Conservation (phyloP, 2,797 vertebrate genomes). For the Galaxias olidus region DNA sequence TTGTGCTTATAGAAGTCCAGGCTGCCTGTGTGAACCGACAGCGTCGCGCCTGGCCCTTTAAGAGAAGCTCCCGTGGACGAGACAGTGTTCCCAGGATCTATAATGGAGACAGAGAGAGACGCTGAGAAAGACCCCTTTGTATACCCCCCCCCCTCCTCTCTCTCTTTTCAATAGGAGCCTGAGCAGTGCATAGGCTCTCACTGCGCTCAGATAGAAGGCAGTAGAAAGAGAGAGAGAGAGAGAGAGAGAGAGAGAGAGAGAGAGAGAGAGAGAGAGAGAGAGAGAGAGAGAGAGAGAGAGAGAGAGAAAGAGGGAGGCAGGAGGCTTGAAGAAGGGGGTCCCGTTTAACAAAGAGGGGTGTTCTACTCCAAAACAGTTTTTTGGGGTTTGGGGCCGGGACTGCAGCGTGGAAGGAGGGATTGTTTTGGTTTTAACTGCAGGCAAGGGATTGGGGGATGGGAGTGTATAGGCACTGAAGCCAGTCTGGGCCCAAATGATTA, state of each 20-base stretch:
- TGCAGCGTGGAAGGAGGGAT: constrained; percentile 26
- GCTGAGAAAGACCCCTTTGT: constrained; percentile 83
- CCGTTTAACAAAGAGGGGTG: constrained; percentile 53
- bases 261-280: neutral
- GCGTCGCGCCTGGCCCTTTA: constrained; percentile 70
- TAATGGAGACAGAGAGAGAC: constrained; percentile 74
- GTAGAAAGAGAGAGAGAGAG: neutral
- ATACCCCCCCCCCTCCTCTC: constrained; percentile 23
- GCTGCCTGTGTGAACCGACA: too few species aligned
- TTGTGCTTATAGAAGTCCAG: too few species aligned
- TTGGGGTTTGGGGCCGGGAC: constrained; percentile 22
- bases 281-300: neutral
- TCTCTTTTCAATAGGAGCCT: constrained; percentile 72
- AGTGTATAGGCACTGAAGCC: neutral
- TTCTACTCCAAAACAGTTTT: constrained; percentile 58
- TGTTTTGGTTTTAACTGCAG: constrained; percentile 44
- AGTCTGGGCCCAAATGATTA: too few species aligned
- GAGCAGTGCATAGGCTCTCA: constrained; percentile 69
- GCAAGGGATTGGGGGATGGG: constrained; percentile 40
- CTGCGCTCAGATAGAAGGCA: constrained; percentile 61
- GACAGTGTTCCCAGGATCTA: constrained; percentile 79
- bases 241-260: neutral
- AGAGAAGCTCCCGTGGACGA: constrained; percentile 64
- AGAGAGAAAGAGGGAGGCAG: constrained; percentile 41
- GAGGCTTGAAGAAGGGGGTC: constrained; percentile 37